Percentiles rank a stretch among this genome's conserved stretches.
Evolutionary conservation across 2,113 vertebrate genomes (phyloP).

Genomic region (Lonchura striata): DNA sequence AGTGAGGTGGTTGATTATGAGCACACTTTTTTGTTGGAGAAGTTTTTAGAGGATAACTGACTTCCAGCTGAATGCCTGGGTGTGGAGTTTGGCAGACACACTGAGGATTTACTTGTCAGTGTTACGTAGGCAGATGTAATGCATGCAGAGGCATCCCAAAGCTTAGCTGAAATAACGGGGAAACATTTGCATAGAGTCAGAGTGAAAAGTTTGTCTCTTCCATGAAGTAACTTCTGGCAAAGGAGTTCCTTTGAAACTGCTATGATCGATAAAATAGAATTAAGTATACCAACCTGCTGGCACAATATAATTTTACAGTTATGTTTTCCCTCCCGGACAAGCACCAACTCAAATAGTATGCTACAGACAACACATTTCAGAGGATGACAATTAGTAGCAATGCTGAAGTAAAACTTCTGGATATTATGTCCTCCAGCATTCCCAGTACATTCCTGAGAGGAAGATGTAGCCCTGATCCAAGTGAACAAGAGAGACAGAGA

Average conservation of each 20-base stretch:
- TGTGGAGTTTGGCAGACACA: not conserved
- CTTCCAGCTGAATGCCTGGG: not conserved
- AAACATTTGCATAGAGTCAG: not conserved
- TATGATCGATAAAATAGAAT: not conserved
- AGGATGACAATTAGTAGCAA: not conserved
- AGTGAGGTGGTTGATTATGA: not conserved
- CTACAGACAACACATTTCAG: not conserved
- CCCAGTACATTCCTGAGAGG: not conserved
- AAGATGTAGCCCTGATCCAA: not conserved
- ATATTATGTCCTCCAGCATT: not conserved
- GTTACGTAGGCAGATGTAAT: not conserved
- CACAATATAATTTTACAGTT: not conserved
- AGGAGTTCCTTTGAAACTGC: not conserved
- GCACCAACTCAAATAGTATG: not conserved
- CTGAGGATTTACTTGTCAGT: not conserved
- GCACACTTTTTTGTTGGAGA: not conserved
- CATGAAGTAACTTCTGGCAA: not conserved
- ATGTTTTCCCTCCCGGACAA: not conserved
- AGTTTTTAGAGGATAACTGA: not conserved
- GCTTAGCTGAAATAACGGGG: not conserved
- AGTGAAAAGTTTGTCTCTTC: not conserved
- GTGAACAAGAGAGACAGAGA: accelerated
- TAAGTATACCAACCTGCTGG: not conserved
- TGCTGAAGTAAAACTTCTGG: not conserved
- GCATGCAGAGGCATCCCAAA: not conserved